These are phyloP conservation scores for Unio pictorum DNA, from an alignment of 2,888 invertebrate species.

Conservation along the genomic window DNA sequence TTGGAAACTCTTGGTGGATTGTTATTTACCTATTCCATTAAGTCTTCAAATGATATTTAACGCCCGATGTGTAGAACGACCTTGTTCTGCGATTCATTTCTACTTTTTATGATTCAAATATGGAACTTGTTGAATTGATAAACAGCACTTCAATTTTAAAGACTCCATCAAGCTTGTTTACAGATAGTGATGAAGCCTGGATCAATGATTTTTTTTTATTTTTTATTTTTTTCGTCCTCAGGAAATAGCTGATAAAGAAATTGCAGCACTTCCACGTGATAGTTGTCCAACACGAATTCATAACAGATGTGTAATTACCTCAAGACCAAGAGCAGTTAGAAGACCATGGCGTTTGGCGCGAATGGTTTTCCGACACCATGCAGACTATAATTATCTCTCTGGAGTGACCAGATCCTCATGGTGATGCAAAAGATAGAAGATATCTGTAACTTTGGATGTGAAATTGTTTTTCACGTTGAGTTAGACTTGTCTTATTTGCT, in stretches of 20 bases:
- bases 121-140: no score
- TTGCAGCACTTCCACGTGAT: conserved; percentile 79
- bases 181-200: background rate
- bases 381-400: conserved; percentile 92
- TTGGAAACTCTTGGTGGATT: no score
- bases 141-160: no score
- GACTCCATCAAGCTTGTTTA: background rate
- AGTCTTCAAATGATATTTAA: no score
- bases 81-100: no score
- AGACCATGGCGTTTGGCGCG: conserved; percentile 89
- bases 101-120: no score
- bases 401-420: conserved; percentile 97
- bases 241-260: conserved; percentile 84
- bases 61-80: no score
- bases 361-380: conserved; percentile 90
- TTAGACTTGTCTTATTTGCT: no score
- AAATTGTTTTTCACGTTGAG: no score
- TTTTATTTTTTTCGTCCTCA: conserved; percentile 67
- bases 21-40: no score
- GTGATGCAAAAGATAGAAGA: conserved; percentile 68
- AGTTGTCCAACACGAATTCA: conserved; percentile 67
- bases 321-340: conserved; percentile 86
- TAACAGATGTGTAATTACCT: conserved; percentile 89
- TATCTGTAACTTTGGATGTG: no score
- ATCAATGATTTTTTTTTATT: background rate